Conservation (phyloP, 1,140 invertebrate species). For the Venturia canescens region DNA sequence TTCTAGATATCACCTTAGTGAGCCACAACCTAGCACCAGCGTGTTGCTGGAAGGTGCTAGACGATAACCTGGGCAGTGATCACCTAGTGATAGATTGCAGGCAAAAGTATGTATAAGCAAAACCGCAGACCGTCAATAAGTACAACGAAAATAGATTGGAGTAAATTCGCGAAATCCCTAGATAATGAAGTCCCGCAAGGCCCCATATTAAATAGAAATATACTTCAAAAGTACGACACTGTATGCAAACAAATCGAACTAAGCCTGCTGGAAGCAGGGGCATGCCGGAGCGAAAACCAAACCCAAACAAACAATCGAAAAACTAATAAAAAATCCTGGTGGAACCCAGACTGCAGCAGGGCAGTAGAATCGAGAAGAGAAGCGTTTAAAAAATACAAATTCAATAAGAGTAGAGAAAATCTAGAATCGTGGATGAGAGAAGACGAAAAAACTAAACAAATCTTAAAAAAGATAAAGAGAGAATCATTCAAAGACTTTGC, state of each 20-base stretch:
- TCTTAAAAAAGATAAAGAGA: slow-evolving; percentile 19
- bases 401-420: background rate
- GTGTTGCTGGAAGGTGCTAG: background rate
- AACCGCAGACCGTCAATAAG: too few relatives aligned
- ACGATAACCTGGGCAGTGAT: background rate
- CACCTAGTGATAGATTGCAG: background rate
- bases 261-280: too few relatives aligned
- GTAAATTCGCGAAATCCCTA: too few relatives aligned
- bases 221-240: background rate
- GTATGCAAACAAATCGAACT: background rate
- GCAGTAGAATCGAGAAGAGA: slow-evolving; percentile 4
- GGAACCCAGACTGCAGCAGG: slow-evolving; percentile 32
- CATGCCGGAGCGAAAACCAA: too few relatives aligned
- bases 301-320: background rate
- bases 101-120: too few relatives aligned
- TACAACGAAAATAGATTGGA: too few relatives aligned
- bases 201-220: too few relatives aligned
- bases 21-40: background rate
- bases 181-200: too few relatives aligned
- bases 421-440: background rate
- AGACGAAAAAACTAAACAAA: slow-evolving; percentile 23
- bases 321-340: slow-evolving; percentile 6
- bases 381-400: slow-evolving; percentile 1
- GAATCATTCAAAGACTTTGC: slow-evolving; percentile 32
- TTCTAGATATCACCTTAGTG: background rate